Percentiles rank a stretch among this genome's conserved stretches.
Evolutionary conservation across 2,888 invertebrate species (phyloP).

Genomic region (Mayetiola destructor): DNA sequence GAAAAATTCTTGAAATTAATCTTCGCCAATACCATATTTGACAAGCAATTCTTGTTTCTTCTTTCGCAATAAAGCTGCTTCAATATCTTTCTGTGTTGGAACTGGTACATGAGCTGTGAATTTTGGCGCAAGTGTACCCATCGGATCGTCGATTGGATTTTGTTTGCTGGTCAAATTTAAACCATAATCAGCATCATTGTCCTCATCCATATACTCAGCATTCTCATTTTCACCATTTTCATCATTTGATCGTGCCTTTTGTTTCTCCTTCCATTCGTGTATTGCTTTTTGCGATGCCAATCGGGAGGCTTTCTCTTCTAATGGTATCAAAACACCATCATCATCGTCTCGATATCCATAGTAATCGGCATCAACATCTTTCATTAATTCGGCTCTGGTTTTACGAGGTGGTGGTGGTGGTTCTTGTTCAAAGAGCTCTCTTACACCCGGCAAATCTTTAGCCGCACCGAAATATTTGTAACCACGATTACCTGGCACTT

Average conservation of each 20-base stretch:
- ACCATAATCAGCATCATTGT: neutral
- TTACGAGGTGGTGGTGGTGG: constrained; percentile 80
- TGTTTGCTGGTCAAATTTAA: constrained; percentile 5
- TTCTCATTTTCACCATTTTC: constrained; percentile 51
- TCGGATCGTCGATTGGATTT: constrained; percentile 26
- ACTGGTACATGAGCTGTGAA: constrained; percentile 81
- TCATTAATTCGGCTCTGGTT: constrained; percentile 92
- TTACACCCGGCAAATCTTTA: constrained; percentile 92
- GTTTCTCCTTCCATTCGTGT: constrained; percentile 55
- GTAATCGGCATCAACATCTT: constrained; percentile 96
- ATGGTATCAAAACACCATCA: constrained; percentile 82
- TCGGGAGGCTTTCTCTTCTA: constrained; percentile 70
- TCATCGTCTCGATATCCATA: constrained; percentile 98
- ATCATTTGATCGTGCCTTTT: constrained; percentile 38
- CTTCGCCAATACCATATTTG: constrained; percentile 53
- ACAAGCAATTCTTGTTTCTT: constrained; percentile 86
- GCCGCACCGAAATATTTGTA: constrained; percentile 99
- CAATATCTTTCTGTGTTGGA: constrained; percentile 87
- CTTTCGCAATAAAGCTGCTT: constrained; percentile 74
- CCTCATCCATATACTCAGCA: neutral
- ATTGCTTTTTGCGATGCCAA: constrained; percentile 46
- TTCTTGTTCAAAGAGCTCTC: constrained; percentile 94
- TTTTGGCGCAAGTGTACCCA: constrained; percentile 37
- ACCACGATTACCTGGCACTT: constrained; percentile 94
- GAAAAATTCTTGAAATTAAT: constrained; percentile 22